A percentile compares a stretch with the other conserved stretches of the same genome.
Evolutionary conservation across 2,888 invertebrate genomes (phyloP).

Genomic region (Eretmocerus hayati): DNA sequence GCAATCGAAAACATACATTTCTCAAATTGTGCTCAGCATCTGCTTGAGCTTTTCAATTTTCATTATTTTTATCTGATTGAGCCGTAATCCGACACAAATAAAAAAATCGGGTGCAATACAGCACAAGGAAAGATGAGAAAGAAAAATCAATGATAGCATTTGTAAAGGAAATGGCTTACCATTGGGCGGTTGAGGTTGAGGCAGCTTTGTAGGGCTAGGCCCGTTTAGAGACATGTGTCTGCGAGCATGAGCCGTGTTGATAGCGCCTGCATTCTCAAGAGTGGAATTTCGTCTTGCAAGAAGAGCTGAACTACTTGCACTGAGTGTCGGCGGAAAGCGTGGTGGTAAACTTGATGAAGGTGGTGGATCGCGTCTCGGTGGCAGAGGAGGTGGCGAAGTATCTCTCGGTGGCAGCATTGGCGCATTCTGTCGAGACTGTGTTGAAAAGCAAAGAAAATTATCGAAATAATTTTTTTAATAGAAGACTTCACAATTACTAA

Average conservation of each 20-base stretch:
- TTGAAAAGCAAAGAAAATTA: not conserved
- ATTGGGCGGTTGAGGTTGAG: conserved; percentile 41
- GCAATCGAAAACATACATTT: no score
- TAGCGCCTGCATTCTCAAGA: conserved; percentile 35
- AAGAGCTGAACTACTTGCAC: conserved; percentile 41
- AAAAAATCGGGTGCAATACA: not conserved
- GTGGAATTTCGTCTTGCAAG: conserved; percentile 43
- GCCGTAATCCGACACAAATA: no score
- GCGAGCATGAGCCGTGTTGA: conserved; percentile 33
- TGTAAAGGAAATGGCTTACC: no score
- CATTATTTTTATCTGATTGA: no score
- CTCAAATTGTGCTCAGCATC: no score
- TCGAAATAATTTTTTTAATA: not conserved
- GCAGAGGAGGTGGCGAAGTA: conserved; percentile 60
- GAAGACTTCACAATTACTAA: no score
- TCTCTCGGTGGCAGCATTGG: conserved; percentile 65
- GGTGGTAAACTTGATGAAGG: conserved; percentile 38
- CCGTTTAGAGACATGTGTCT: conserved; percentile 45
- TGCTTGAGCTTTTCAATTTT: no score
- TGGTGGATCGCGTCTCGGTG: conserved; percentile 50
- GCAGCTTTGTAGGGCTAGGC: conserved; percentile 42
- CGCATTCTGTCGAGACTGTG: conserved; percentile 57
- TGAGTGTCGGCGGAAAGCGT: conserved; percentile 36
- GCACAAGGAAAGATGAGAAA: conserved; percentile 1
- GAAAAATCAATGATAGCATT: not conserved